These are phyloP conservation scores for Myanophis thanlyinensis DNA, from an alignment of 2,113 vertebrate species.

Conservation along the genomic window DNA sequence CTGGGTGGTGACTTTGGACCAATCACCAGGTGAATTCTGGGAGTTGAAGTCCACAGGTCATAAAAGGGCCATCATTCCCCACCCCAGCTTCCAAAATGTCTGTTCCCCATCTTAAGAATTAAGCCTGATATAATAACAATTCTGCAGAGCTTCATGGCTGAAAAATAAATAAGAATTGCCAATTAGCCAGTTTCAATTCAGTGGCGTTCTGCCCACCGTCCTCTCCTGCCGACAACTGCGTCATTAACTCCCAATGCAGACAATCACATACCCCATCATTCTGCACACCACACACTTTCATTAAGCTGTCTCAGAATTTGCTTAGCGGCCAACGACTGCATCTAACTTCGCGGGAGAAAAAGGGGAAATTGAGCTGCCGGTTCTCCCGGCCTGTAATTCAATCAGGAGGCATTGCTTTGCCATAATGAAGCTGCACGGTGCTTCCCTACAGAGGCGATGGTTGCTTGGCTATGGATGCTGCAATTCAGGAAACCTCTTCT, in stretches of 20 bases:
- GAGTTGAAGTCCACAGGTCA: no score
- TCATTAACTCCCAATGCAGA: constrained; percentile 57
- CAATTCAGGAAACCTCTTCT: neutral
- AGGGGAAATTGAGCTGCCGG: constrained; percentile 33
- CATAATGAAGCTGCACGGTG: constrained; percentile 33
- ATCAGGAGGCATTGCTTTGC: constrained; percentile 33
- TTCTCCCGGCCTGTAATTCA: constrained; percentile 57
- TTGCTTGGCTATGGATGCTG: neutral
- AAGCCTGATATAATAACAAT: constrained; percentile 39
- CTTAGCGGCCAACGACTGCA: constrained; percentile 52
- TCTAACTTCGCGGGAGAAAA: constrained; percentile 40
- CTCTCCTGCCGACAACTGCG: constrained; percentile 37
- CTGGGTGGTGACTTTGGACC: no score
- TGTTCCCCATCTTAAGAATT: constrained; percentile 33
- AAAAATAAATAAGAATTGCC: constrained; percentile 47
- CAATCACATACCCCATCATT: constrained; percentile 45
- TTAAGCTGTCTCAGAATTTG: constrained; percentile 49
- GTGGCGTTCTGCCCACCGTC: constrained; percentile 27
- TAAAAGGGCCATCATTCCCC: no score
- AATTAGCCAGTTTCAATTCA: constrained; percentile 59
- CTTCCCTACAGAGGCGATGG: neutral
- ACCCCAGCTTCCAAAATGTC: no score
- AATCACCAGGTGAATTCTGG: no score
- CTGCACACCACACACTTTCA: constrained; percentile 39
- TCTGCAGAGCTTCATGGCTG: constrained; percentile 35